Base-by-base conservation (phyloP, 1,140 invertebrate genomes). In the Tetragnatha versicolor region DNA sequence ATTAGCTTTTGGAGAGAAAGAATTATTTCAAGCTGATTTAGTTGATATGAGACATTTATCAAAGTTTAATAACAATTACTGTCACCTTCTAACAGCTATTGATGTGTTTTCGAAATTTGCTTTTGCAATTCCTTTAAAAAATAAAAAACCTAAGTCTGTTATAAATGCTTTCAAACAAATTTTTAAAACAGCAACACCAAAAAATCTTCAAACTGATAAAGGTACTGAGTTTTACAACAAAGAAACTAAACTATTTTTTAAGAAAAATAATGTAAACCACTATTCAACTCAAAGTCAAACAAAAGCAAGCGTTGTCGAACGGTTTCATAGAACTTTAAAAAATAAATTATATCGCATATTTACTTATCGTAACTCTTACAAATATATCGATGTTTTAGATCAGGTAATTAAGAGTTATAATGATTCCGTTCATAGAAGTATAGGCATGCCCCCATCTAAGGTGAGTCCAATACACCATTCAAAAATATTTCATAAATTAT, bases 261-360 rank as follows among this genome's bases (percentile, higher is more conserved):
- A 81, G 75, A n/a, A 65, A 84, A 31, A 83, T 83, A 80, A 82
- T 29, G 85, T 88, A 51, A 84, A 87, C 80, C 81, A 87, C 78
- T 88, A 86, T 81, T 85, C 82, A 5, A 86, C 86, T 27, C 86
- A 83, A 82, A 84, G 81, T 61, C 81, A 81, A 45, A 4, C 4
- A 4, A 83, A 84, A 58, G 89, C 88, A 83, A 85, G 85, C 17
- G 83, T 87, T 61, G 84, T 85, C 39, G 87, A 88, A 83, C 61
- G 87, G 75, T 86, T 87, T 61, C 87, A 86, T 82, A 79, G 85
- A 80, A 88, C 86, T 33, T 77, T 89, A 58, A 88, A 87, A 84
- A 78, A 68, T 25, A 85, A 83, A 81, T 83, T 88, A 75, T 88
- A 81, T 79, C 83, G 83, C 58, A 85, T 80, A 29, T 87, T 88